Evolutionary conservation across 2,888 invertebrate genomes (phyloP).

Genomic region (Itoplectis maculator): DNA sequence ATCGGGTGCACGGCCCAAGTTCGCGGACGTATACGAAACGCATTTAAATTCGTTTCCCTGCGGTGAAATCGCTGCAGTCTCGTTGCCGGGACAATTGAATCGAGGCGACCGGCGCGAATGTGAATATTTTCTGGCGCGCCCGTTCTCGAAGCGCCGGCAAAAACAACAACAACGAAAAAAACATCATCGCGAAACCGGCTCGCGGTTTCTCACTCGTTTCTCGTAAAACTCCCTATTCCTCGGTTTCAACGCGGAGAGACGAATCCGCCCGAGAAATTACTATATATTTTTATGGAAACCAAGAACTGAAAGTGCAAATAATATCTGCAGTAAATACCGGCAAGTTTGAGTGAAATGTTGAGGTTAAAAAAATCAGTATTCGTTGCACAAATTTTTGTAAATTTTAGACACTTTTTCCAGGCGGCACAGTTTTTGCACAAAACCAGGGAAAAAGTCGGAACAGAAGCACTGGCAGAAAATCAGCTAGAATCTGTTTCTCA

Average conservation of each 20-base stretch:
- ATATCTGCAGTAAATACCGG: too few relatives aligned
- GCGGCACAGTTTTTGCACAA: too few relatives aligned
- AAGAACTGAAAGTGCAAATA: too few relatives aligned
- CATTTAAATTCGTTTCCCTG: constrained; percentile 73
- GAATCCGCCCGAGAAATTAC: too few relatives aligned
- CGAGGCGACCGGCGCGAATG: constrained; percentile 21
- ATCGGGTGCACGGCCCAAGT: constrained; percentile 31
- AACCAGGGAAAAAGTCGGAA: too few relatives aligned
- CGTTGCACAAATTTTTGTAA: too few relatives aligned
- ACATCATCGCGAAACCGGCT: constrained; percentile 54
- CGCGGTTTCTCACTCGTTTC: constrained; percentile 18
- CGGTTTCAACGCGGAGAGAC: too few relatives aligned
- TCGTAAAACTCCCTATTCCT: constrained; percentile 4
- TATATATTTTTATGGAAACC: too few relatives aligned
- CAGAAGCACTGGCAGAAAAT: too few relatives aligned
- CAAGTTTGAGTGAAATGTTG: too few relatives aligned
- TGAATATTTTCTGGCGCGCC: constrained; percentile 20
- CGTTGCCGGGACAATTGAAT: constrained; percentile 48
- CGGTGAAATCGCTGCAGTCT: constrained; percentile 71
- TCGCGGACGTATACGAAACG: constrained; percentile 44
- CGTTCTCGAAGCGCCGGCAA: constrained; percentile 11
- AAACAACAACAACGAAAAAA: constrained; percentile 35
- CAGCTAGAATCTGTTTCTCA: constrained; percentile 7
- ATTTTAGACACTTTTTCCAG: too few relatives aligned
- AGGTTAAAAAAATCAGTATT: too few relatives aligned